Percentiles rank a stretch among this genome's conserved stretches.
phyloP scores from a whole-genome alignment of 2,797 vertebrate genomes.

The Aythya fuligula region DNA sequence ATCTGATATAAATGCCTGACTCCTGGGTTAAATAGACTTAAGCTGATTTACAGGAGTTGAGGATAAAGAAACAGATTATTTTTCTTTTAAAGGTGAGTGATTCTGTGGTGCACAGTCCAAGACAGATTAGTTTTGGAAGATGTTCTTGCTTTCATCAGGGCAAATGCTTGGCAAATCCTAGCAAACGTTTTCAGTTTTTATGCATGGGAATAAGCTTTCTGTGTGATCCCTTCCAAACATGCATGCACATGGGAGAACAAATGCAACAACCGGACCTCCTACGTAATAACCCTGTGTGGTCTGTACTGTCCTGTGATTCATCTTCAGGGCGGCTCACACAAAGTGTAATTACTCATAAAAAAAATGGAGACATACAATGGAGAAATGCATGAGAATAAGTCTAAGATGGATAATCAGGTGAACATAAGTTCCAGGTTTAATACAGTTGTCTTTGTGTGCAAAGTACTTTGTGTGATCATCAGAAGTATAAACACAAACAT shows the following conservation, averaged over 20 bases:
- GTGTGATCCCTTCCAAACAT: background rate
- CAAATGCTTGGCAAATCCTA: background rate
- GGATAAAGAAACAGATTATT: background rate
- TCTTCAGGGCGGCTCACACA: background rate
- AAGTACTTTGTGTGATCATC: background rate
- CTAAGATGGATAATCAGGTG: background rate
- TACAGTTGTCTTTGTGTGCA: background rate
- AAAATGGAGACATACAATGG: background rate
- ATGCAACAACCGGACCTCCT: background rate
- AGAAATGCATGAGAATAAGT: background rate
- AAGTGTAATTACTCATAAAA: background rate
- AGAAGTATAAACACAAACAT: background rate
- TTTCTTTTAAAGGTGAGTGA: background rate
- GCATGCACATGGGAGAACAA: background rate
- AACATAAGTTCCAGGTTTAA: background rate
- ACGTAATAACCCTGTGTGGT: background rate
- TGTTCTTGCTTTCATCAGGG: background rate
- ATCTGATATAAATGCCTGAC: background rate
- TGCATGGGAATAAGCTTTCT: background rate
- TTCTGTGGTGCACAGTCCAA: background rate
- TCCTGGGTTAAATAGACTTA: background rate
- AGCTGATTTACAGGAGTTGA: background rate
- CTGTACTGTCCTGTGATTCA: background rate
- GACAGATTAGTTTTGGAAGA: background rate
- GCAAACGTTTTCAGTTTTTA: background rate